Evolutionary conservation across 1,140 invertebrate species (phyloP).

Genomic region (Bombyx mori): DNA sequence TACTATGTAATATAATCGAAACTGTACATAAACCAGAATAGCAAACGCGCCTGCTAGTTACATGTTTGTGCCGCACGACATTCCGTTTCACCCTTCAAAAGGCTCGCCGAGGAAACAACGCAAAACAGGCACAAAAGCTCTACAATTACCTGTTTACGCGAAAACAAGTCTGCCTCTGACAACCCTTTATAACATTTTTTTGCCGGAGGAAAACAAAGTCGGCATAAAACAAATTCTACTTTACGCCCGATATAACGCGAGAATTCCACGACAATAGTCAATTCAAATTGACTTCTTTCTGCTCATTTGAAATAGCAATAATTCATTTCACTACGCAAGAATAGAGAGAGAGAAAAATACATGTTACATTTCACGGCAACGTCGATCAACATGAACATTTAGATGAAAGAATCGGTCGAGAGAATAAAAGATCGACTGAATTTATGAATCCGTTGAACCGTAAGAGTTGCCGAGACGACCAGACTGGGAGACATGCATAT

Average conservation of each 20-base stretch:
- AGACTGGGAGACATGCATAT: constrained; percentile 46
- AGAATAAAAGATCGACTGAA: constrained; percentile 42
- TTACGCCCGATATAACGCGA: background rate
- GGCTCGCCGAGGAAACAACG: background rate
- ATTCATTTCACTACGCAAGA: constrained; percentile 8
- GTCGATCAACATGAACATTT: constrained; percentile 35
- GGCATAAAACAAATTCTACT: background rate
- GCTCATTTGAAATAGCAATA: constrained; percentile 2
- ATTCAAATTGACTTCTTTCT: background rate
- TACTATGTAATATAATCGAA: too few relatives aligned
- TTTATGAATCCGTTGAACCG: constrained; percentile 46
- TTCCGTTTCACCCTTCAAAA: too few relatives aligned
- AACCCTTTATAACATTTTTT: constrained; percentile 4
- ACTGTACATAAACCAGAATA: too few relatives aligned
- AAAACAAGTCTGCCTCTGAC: constrained; percentile 1
- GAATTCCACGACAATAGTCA: background rate
- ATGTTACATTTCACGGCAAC: constrained; percentile 30
- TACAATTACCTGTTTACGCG: background rate
- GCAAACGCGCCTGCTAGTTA: too few relatives aligned
- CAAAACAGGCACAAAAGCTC: background rate
- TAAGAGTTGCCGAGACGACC: constrained; percentile 28
- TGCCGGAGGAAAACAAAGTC: background rate
- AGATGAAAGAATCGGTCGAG: constrained; percentile 28
- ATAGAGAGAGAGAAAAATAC: constrained; percentile 2
- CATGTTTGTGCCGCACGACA: too few relatives aligned